These are phyloP conservation scores for Spondyliosoma cantharus DNA, from an alignment of 2,797 vertebrate species.

Conservation along the genomic window DNA sequence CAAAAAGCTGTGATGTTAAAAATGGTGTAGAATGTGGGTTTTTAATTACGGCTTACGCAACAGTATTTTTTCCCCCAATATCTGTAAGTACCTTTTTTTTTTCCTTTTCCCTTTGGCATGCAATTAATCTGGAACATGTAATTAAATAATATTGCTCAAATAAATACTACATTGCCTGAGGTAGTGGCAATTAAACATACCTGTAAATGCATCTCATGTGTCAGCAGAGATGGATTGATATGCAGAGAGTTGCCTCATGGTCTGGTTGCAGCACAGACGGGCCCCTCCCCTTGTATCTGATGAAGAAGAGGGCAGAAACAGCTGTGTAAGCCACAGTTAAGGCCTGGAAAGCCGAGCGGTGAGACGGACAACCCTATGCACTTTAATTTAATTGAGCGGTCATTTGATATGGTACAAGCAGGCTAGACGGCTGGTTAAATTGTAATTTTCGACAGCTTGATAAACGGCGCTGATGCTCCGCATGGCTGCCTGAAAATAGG, in stretches of 20 bases:
- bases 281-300: slow-evolving; percentile 68
- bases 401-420: slow-evolving; percentile 68
- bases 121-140: slow-evolving; percentile 54
- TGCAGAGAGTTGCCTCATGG: slow-evolving; percentile 31
- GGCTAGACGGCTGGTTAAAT: slow-evolving; percentile 69
- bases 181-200: slow-evolving; percentile 29
- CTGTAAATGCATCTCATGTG: slow-evolving; percentile 25
- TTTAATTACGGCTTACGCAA: slow-evolving; percentile 45
- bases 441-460: slow-evolving; percentile 69
- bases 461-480: slow-evolving; percentile 46
- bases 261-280: slow-evolving; percentile 42
- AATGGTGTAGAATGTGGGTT: slow-evolving; percentile 44
- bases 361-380: slow-evolving; percentile 60
- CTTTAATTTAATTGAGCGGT: slow-evolving; percentile 74
- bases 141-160: slow-evolving; percentile 34
- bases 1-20: slow-evolving; percentile 58
- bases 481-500: slow-evolving; percentile 57
- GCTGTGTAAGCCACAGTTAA: slow-evolving; percentile 76
- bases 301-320: slow-evolving; percentile 74
- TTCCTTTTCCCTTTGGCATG: slow-evolving; percentile 17
- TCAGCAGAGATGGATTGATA: slow-evolving; percentile 55
- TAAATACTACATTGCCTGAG: slow-evolving; percentile 16
- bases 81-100: slow-evolving; percentile 41
- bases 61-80: slow-evolving; percentile 26
- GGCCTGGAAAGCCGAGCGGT: slow-evolving; percentile 66